phyloP scores from a whole-genome alignment of 2,113 vertebrate species.

The Calidris pygmaea region DNA sequence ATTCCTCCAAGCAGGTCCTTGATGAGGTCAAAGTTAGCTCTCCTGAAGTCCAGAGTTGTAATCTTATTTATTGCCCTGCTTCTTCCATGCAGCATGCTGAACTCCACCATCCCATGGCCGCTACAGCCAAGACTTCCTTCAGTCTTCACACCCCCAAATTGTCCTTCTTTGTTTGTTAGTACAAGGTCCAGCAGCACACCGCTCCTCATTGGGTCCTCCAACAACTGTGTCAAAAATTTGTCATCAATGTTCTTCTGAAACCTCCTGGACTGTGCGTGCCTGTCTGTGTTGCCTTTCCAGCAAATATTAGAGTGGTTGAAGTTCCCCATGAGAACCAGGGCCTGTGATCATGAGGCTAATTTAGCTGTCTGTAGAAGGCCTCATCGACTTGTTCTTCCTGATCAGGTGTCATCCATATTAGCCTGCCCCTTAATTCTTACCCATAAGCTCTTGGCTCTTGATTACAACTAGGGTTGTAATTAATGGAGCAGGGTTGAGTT shows the following conservation, averaged over 20 bases:
- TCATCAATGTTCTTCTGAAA: neutral
- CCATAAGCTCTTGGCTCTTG: neutral
- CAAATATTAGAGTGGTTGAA: neutral
- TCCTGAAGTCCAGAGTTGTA: neutral
- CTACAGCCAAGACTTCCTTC: neutral
- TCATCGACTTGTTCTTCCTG: neutral
- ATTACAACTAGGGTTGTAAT: too few species aligned
- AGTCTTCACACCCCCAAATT: neutral
- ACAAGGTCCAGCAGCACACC: neutral
- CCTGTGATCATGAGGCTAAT: neutral
- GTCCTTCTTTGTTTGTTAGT: neutral
- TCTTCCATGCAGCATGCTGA: neutral
- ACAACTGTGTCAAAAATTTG: neutral
- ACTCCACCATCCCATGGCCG: neutral
- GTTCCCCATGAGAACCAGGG: neutral
- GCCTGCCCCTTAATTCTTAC: neutral
- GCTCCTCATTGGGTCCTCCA: neutral
- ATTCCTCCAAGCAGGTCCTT: neutral
- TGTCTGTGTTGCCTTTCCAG: neutral
- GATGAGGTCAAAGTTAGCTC: neutral
- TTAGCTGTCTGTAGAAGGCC: neutral
- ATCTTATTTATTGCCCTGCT: neutral
- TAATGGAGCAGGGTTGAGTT: too few species aligned
- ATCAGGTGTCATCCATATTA: neutral
- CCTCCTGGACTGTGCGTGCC: neutral